Conservation (phyloP, 2,797 vertebrate species). For the Coregonus sp. region DNA sequence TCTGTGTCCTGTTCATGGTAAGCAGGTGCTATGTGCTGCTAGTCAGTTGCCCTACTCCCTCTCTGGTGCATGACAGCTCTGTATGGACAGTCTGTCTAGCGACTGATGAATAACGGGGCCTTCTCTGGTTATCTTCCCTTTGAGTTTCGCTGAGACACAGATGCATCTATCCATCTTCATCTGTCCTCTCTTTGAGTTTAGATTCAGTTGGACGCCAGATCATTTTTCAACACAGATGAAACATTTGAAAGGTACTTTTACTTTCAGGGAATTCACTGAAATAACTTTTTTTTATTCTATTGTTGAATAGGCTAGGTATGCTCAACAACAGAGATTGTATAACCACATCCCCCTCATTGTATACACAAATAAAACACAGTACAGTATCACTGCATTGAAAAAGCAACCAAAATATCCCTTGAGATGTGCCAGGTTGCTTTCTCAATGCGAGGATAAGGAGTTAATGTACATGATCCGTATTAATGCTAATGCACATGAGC, state of each 20-base stretch:
- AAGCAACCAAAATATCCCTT: not conserved
- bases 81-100: slow-evolving; percentile 62
- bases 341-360: not conserved
- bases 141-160: slow-evolving; percentile 70
- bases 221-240: slow-evolving; percentile 67
- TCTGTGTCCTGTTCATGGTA: not conserved
- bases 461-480: slow-evolving; percentile 53
- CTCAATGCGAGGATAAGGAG: slow-evolving; percentile 43
- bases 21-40: slow-evolving; percentile 5
- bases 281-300: not conserved
- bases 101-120: slow-evolving; percentile 71
- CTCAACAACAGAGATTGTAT: not conserved
- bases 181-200: slow-evolving; percentile 64
- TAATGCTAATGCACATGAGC: slow-evolving; percentile 72
- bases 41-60: not conserved
- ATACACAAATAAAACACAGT: slow-evolving; percentile 6
- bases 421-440: no score
- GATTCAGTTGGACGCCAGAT: slow-evolving; percentile 43
- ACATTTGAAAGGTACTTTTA: slow-evolving; percentile 33
- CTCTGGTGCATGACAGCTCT: slow-evolving; percentile 46
- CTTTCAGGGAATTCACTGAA: slow-evolving; percentile 28
- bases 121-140: slow-evolving; percentile 76
- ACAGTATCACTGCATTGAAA: not conserved
- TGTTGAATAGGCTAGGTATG: not conserved
- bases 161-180: slow-evolving; percentile 76